phyloP scores from a whole-genome alignment of 2,113 vertebrate genomes.

The Balaeniceps rex region DNA sequence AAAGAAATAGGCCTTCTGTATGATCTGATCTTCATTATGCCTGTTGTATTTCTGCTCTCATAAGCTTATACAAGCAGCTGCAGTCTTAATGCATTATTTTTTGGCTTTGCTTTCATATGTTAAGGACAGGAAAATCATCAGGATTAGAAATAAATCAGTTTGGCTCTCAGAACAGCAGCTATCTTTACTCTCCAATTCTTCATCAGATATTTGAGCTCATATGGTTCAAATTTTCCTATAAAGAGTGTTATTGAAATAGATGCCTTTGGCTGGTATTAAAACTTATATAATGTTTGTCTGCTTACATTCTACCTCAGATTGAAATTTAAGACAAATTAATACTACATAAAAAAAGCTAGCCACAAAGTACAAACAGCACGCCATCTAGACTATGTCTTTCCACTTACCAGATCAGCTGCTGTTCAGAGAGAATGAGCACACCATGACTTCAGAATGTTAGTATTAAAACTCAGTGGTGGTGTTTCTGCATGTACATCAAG shows the following conservation, averaged over 20 bases:
- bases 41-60: slow-evolving; percentile 17
- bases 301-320: not conserved
- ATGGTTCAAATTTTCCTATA: not conserved
- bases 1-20: not conserved
- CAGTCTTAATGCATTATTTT: slow-evolving; percentile 24
- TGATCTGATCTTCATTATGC: not conserved
- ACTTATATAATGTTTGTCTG: not conserved
- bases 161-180: not conserved
- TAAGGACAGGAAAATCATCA: slow-evolving; percentile 25
- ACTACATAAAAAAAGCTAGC: not conserved
- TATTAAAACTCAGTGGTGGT: not conserved
- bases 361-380: not conserved
- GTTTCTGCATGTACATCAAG: not conserved
- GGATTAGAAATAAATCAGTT: slow-evolving; percentile 47
- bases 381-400: not conserved
- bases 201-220: not conserved
- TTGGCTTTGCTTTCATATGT: slow-evolving; percentile 35
- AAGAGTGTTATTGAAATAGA: slow-evolving; percentile 2
- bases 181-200: not conserved
- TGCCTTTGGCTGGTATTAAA: slow-evolving; percentile 19
- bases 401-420: not conserved
- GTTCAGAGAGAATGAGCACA: not conserved
- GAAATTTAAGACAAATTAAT: slow-evolving; percentile 6
- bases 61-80: slow-evolving; percentile 28
- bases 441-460: not conserved